These are phyloP conservation scores for Fragum whitleyi DNA, from an alignment of 2,888 invertebrate species.

Conservation along the genomic window DNA sequence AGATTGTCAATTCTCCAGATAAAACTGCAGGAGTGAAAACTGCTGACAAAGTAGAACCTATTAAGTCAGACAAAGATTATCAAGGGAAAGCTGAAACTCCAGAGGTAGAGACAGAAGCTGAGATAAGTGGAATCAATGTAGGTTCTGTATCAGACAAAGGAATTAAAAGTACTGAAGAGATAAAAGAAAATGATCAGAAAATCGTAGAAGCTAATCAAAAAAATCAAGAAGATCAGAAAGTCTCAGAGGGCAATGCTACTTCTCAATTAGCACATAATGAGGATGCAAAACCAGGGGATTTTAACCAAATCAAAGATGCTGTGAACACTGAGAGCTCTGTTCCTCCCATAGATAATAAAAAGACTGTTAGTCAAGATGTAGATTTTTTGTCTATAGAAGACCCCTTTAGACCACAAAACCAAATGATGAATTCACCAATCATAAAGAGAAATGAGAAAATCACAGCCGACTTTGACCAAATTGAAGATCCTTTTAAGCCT, in stretches of 20 bases:
- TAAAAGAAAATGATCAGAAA: not conserved
- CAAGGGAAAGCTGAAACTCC: not conserved
- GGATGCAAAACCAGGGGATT: too few relatives aligned
- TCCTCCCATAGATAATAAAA: too few relatives aligned
- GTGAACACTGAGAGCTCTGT: too few relatives aligned
- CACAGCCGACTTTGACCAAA: constrained; percentile 31
- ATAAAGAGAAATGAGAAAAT: not conserved
- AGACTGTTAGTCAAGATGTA: too few relatives aligned
- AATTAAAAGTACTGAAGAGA: not conserved
- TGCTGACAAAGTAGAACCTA: not conserved
- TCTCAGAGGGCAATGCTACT: too few relatives aligned
- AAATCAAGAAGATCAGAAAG: not conserved
- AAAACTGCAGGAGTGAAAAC: not conserved
- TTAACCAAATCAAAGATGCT: too few relatives aligned
- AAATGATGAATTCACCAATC: constrained; percentile 54
- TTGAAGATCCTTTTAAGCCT: constrained; percentile 55
- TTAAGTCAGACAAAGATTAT: not conserved
- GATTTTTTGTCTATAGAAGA: constrained; percentile 28
- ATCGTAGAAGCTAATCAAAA: too few relatives aligned
- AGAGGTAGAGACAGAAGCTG: too few relatives aligned
- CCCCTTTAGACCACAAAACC: constrained; percentile 50
- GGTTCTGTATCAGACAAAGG: not conserved
- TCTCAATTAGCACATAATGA: too few relatives aligned
- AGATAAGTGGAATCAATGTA: too few relatives aligned
- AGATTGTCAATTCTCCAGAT: constrained; percentile 60